Base-by-base conservation (phyloP, 2,113 vertebrate species). In the Syngnathus scovelli region DNA sequence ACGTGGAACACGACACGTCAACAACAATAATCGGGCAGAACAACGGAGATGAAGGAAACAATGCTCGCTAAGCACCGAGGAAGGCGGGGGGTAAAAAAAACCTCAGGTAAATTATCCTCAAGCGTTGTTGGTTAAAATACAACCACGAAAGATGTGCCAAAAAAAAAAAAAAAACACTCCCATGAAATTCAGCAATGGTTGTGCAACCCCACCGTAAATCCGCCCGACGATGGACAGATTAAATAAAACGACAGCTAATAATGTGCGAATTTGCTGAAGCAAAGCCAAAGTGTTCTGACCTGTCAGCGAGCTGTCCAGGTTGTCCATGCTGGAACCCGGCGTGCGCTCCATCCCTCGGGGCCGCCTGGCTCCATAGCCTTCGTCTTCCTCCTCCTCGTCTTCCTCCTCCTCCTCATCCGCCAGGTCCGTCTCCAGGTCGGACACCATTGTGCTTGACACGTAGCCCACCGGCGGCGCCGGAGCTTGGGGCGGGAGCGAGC, bases 261-360 rank as follows among this genome's bases (percentile, higher is more conserved):
- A 33, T 33, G 27, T 33, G 27, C 3, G 27, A 33, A 3, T 33
- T 33, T 33, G 27, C 27, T 33, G 11, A 44, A 44, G 2, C 11
- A 10, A 44, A 11, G 11, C 43, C 33, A 33, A 49, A 1, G 19
- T 51, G 27, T 7, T 1, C 64, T 37, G 85, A 99, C 97, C 97
- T 93, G 96, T 94, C 83, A 98, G 86, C 76, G 96, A 98, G 92
- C 96, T 99, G 88, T 98, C 96, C 78, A 99, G 89, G 90, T 98
- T 98, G 92, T 99, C 96, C 92, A 95, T 94, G 85, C 97, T 98
- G 74, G 96, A 98, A 65, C 94, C 96, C 3, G 96, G 95, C 41
- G 94, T 99, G 89, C 97, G 95, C 75, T 96, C 96, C 33, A 98
- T 90, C 52, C 92, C 94, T 65, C 94, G 90, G 55, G 94, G 90